These are phyloP conservation scores for Erynnis tages DNA, from an alignment of 2,888 invertebrate species.

Conservation along the genomic window DNA sequence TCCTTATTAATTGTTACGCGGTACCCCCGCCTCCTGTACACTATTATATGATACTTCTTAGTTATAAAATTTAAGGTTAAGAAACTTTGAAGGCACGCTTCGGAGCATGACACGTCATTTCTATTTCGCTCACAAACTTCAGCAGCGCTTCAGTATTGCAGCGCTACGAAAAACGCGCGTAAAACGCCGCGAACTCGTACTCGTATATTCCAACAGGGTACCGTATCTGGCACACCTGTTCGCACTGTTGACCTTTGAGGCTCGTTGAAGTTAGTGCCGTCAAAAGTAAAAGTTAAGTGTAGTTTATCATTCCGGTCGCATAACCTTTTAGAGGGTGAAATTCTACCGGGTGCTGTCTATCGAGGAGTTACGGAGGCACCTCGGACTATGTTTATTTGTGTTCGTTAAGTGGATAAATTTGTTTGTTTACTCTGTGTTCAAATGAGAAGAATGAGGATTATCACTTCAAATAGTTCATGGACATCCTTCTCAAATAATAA, in stretches of 20 bases:
- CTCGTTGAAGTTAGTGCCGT: slow-evolving; percentile 23
- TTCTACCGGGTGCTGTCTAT: slow-evolving; percentile 1
- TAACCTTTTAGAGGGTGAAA: slow-evolving; percentile 23
- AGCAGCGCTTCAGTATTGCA: too few relatives aligned
- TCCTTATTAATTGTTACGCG: too few relatives aligned
- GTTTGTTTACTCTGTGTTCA: too few relatives aligned
- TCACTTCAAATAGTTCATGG: too few relatives aligned
- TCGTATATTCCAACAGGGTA: slow-evolving; percentile 10
- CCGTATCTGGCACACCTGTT: slow-evolving; percentile 30
- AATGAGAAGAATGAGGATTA: too few relatives aligned
- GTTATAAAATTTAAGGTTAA: too few relatives aligned
- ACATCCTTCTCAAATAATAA: too few relatives aligned
- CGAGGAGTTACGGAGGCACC: neutral
- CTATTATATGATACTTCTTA: too few relatives aligned
- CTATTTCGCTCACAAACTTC: too few relatives aligned
- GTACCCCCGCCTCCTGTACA: too few relatives aligned
- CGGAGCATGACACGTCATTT: too few relatives aligned
- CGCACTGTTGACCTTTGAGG: slow-evolving; percentile 37
- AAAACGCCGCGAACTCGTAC: neutral
- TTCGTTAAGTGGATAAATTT: slow-evolving; percentile 1
- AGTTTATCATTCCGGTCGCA: slow-evolving; percentile 23
- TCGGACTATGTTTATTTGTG: neutral
- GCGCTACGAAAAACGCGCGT: neutral
- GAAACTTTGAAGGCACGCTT: too few relatives aligned
- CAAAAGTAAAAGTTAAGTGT: slow-evolving; percentile 38